Base-by-base conservation (phyloP, 2,888 invertebrate genomes). In the Hypomecis punctinalis region DNA sequence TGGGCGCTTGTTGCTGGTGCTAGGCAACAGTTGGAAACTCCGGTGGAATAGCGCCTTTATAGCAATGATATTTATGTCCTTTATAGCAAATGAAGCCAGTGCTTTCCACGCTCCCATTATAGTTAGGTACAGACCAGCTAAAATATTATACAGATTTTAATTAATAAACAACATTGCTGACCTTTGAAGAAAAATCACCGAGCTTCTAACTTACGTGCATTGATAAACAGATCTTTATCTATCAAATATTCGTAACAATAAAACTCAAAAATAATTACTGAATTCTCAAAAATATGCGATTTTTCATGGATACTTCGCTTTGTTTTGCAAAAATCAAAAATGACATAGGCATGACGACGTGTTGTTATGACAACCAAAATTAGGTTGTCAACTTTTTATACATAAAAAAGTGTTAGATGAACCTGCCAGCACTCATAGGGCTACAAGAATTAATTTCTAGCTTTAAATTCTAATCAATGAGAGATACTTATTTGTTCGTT, bases 331-430 rank as follows among this genome's bases (percentile, higher is more conserved):
- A 40, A 10, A n/a, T 43, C 9, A 23, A 52, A 52, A 49, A 61
- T 36, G 36, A 43, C 53, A 54, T 7, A 3, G 3, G 6, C 3
- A 37, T 48, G 43, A 61, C 36, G 33, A 23, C 48, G 8, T n/a
- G 37, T 45, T 55, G 48, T 43, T 55, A 13, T 61, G 59, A 63
- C 49, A 51, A 45, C 13, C 13, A 43, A 52, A 53, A 40, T 61
- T 46, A 61, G 53, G 35, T 40, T 40, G 49, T 42, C 5, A 0
- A 40, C 9, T 6, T 48, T 57, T 57, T 57, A 42, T 57, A 48
- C 55, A 45, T 55, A 37, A 55, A 55, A 37, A 37, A 10, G 9
- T 53, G 23, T 42, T 43, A 5, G 2, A 42, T n/a, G 4, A 42
- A 42, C 10, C 42, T 42, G 42, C 42, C 5, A 42, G 42, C 5